phyloP scores from a whole-genome alignment of 1,140 invertebrate genomes.

The Calosoma granatense region DNA sequence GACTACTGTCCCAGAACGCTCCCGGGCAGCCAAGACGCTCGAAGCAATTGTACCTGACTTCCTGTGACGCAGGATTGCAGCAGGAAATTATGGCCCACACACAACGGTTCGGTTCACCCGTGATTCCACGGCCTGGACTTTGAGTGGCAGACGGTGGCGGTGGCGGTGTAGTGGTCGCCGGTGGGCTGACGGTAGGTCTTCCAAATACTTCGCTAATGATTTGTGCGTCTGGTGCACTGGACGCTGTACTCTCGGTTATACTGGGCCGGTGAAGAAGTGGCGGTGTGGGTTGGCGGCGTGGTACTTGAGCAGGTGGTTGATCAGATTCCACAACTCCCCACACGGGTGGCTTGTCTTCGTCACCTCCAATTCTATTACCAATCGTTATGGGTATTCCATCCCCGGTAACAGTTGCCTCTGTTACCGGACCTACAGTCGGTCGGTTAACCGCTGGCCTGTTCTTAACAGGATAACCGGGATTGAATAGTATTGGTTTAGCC shows the following conservation, averaged over 20 bases:
- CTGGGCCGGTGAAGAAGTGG: constrained; percentile 26
- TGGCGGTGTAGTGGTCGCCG: constrained; percentile 11
- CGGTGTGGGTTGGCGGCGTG: constrained; percentile 15
- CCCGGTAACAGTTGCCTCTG: background rate
- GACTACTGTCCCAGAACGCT: constrained; percentile 49
- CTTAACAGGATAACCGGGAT: constrained; percentile 21
- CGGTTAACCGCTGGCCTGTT: constrained; percentile 16
- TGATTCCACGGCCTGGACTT: background rate
- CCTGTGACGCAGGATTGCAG: constrained; percentile 37
- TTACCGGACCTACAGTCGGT: constrained; percentile 17
- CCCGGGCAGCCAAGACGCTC: constrained; percentile 51
- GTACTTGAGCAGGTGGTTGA: background rate
- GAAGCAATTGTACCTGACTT: constrained; percentile 48
- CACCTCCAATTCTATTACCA: constrained; percentile 13
- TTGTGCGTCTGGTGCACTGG: constrained; percentile 16
- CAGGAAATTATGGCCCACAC: constrained; percentile 58
- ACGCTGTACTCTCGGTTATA: constrained; percentile 25
- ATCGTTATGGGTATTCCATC: background rate
- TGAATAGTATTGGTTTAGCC: constrained; percentile 22
- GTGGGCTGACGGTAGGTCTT: background rate
- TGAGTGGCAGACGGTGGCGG: constrained; percentile 17
- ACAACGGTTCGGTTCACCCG: constrained; percentile 38
- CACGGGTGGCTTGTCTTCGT: constrained; percentile 21
- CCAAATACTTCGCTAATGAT: constrained; percentile 15
- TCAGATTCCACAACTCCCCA: constrained; percentile 19